Evolutionary conservation across 2,797 vertebrate genomes (phyloP), one percentile per base, ranked within the genome.

Genomic region (Carapus acus): DNA sequence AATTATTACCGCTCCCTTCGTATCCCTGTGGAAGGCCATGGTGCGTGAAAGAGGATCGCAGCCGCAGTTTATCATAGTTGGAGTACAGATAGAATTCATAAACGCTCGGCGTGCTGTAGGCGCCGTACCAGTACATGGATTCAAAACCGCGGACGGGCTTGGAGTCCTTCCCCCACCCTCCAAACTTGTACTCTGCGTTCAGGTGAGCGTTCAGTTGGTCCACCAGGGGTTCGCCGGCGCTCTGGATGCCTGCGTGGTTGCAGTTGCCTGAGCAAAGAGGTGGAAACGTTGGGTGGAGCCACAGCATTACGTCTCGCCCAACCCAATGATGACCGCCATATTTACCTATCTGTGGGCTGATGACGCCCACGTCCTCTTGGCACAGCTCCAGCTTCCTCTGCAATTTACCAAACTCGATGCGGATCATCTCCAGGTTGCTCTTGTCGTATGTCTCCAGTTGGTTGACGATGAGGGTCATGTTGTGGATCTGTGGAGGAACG

Each of bases 401-500:
- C 59, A 88, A 63, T 65, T 85, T 87, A 44, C 56, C 58, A 3
- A 88, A 85, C 71, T 87, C 79, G 24, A 79, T 41, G 42, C 83
- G 80, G 60, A 88, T 84, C 60, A 86, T 49, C 0, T 79, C 59
- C 65, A 88, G 71, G 70, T 88, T 88, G 67, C 70, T 85, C 59
- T 74, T 72, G 62, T 88, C 87, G 1, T 72, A 87, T 15, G 54
- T 74, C 67, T 88, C 87, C 66, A 87, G 61, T 54, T 83, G 82
- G 52, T 87, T 75, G 43, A 86, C 83, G 23, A 82, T 80, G 23
- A 75, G 53, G 7, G 72, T 85, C 84, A 87, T 88, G 69, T 94
- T 94, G 67, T 36, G 89, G 71, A 95, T 94, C 93, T 94, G 68
- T n/a, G n/a, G n/a, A n/a, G n/a, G n/a, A n/a, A n/a, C n/a, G n/a